Base-by-base conservation (phyloP, 2,888 invertebrate genomes). In the Augochlorella aurata region DNA sequence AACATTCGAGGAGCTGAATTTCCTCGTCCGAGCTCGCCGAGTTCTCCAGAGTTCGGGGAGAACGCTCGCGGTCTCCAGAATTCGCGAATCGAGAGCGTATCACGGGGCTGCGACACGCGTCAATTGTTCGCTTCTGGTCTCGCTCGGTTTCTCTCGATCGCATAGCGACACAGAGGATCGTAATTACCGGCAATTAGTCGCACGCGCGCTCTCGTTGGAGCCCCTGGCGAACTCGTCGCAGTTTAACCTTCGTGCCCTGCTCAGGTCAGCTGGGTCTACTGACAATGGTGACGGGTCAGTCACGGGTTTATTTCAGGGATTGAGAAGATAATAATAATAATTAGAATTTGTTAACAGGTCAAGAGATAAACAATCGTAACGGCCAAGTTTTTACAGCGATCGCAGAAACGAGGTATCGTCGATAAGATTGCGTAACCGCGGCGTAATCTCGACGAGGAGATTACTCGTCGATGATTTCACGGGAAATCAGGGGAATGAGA, bases 111-210 rank as follows among this genome's bases (percentile, higher is more conserved):
- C 12, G 29, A 21, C 38, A 38, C 38, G 38, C 38, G 16, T 49
- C 63, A 3, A 66, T 70, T 50, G 70, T 70, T 70, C 38, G 65
- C 24, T 24, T 18, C 24, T 8, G n/a, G 18, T 18, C 44, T 47
- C 47, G 38, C 44, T 72, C 29, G 50, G 50, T 72, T 79, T 68
- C 75, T 67, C 47, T 71, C 29, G 52, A 63, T 79, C 75, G 47
- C 38, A 38, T 38, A 0, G 38, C 38, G 38, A 38, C 47, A 14
- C 12, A 12, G 14, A 8, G 2, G 7, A 61, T 65, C 45, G 71
- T 63, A 63, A 75, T 79, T 72, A 63, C 66, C 12, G 45, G 16
- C 67, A 67, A 72, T 72, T 71, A 52, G 75, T 68, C 47, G 38
- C 71, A 47, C 71, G 67, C 73, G 4, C 44, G 24, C 18, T 12